Evolutionary conservation across 1,140 invertebrate genomes (phyloP).

Genomic region (Aleiodes sp.): DNA sequence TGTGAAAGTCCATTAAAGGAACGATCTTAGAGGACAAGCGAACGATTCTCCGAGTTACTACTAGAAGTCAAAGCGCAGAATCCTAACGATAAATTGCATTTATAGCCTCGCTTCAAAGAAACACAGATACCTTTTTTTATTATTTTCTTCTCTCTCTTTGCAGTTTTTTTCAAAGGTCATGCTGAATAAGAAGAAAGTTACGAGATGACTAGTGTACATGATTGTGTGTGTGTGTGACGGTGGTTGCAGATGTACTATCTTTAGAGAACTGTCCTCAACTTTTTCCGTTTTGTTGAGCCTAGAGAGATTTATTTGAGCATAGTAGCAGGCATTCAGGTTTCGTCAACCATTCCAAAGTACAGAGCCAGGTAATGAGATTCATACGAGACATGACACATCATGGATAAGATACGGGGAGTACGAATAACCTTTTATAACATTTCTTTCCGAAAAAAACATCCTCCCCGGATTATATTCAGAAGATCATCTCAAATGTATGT

Average conservation of each 20-base stretch:
- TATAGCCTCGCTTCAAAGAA: not conserved
- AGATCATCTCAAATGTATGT: too few species aligned
- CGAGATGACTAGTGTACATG: too few species aligned
- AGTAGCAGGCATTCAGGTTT: not conserved
- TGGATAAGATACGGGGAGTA: not conserved
- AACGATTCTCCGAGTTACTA: not conserved
- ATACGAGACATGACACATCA: not conserved
- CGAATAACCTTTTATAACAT: not conserved
- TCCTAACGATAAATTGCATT: constrained; percentile 1
- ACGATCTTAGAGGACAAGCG: not conserved
- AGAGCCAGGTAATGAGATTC: constrained; percentile 1
- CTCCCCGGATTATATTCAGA: too few species aligned
- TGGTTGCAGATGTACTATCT: not conserved
- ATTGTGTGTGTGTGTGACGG: not conserved
- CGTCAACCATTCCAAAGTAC: not conserved
- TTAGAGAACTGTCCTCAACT: constrained; percentile 12
- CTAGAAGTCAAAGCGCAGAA: not conserved
- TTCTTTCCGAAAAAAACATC: constrained; percentile 2
- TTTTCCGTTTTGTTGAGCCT: not conserved
- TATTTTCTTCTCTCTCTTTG: not conserved
- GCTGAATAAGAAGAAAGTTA: constrained; percentile 10
- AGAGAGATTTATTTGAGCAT: constrained; percentile 9
- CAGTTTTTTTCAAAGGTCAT: not conserved
- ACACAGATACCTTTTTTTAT: not conserved
- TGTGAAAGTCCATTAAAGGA: constrained; percentile 14